These are phyloP conservation scores for Diaprepes abbreviatus DNA, from an alignment of 2,888 invertebrate species.

Conservation along the genomic window DNA sequence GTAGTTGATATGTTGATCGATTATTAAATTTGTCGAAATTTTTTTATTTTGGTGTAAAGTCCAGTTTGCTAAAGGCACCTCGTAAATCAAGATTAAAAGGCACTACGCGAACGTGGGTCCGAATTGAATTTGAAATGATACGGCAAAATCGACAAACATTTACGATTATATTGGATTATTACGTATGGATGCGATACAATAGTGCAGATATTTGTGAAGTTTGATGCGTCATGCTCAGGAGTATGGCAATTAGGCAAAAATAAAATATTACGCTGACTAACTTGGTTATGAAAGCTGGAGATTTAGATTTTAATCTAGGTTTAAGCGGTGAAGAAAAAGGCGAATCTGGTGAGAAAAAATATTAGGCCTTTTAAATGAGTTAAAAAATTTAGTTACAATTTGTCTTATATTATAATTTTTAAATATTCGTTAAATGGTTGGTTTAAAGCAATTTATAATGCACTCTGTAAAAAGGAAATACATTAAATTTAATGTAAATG, in stretches of 20 bases:
- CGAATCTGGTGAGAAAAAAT: too few relatives aligned
- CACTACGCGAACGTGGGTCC: conserved; percentile 18
- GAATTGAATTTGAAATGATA: conserved; percentile 24
- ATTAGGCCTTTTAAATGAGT: too few relatives aligned
- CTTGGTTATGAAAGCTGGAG: too few relatives aligned
- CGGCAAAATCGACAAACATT: conserved; percentile 2
- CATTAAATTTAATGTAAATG: too few relatives aligned
- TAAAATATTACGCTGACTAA: too few relatives aligned
- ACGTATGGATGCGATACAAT: conserved; percentile 13
- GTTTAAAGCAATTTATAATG: too few relatives aligned
- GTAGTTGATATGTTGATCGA: conserved; percentile 8
- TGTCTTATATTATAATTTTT: too few relatives aligned
- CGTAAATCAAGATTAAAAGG: conserved; percentile 29
- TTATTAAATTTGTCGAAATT: conserved; percentile 37
- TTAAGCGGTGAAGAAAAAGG: too few relatives aligned
- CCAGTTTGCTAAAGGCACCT: conserved; percentile 14
- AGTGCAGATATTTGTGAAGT: conserved; percentile 1
- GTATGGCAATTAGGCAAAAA: background rate
- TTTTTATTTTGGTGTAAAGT: conserved; percentile 26
- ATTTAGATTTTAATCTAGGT: too few relatives aligned
- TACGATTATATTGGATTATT: conserved; percentile 22
- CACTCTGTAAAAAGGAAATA: too few relatives aligned
- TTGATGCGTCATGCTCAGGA: background rate
- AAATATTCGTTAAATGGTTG: too few relatives aligned
- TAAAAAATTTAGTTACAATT: too few relatives aligned